Evolutionary conservation across 2,888 invertebrate genomes (phyloP).

Genomic region (Machimus rusticus): DNA sequence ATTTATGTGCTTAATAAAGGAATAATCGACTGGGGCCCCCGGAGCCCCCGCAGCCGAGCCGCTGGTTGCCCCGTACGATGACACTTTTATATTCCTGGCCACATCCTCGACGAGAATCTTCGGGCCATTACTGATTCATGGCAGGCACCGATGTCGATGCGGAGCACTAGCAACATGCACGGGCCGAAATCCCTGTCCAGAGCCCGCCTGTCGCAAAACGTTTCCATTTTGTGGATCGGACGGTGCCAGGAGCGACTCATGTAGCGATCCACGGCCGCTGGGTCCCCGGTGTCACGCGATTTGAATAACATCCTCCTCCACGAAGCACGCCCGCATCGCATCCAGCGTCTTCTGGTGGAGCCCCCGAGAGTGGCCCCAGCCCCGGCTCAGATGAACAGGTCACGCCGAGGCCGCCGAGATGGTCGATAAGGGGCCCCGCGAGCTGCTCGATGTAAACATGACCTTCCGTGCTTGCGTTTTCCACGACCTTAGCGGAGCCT

Average conservation of each 20-base stretch:
- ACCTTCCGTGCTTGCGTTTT: slow-evolving; percentile 1
- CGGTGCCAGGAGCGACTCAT: not conserved
- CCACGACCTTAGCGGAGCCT: not conserved
- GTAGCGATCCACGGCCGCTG: not conserved
- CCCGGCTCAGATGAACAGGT: not conserved
- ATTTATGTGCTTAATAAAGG: slow-evolving; percentile 27
- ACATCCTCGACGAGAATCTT: not conserved
- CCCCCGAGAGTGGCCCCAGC: not conserved
- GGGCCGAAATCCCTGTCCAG: not conserved
- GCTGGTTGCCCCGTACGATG: not conserved
- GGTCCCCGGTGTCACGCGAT: not conserved
- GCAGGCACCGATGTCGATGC: not conserved
- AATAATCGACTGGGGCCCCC: not conserved
- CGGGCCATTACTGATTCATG: slow-evolving; percentile 3
- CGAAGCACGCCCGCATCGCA: not conserved
- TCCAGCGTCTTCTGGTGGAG: not conserved
- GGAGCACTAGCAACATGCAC: not conserved
- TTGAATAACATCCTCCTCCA: not conserved
- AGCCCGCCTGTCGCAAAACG: not conserved
- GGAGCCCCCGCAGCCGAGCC: not conserved
- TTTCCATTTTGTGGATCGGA: not conserved
- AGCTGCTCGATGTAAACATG: slow-evolving; percentile 3
- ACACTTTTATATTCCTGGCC: not conserved
- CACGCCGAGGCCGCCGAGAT: not conserved
- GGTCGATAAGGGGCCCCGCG: not conserved